Evolutionary conservation across 2,888 invertebrate genomes (phyloP).

Genomic region (Campoplex nolae): DNA sequence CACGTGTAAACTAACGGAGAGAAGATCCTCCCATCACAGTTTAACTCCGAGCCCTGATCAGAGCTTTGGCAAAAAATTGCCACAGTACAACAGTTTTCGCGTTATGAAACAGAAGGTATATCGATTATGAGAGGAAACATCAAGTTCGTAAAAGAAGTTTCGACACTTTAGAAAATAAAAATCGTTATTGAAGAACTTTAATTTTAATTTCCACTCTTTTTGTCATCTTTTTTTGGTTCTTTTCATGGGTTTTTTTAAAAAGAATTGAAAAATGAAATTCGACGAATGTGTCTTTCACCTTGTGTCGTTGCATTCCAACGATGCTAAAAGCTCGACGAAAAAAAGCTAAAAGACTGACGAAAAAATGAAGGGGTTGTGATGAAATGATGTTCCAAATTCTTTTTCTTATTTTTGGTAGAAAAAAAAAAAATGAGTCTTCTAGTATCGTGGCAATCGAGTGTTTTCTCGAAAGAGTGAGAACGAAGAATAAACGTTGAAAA

Average conservation of each 20-base stretch:
- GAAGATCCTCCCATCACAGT: conserved; percentile 77
- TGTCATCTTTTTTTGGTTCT: too few relatives aligned
- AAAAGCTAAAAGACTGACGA: too few relatives aligned
- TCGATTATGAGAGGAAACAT: background rate
- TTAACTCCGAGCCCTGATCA: conserved; percentile 80
- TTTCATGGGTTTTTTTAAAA: too few relatives aligned
- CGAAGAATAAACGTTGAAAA: background rate
- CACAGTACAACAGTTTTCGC: conserved; percentile 82
- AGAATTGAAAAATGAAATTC: too few relatives aligned
- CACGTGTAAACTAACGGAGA: conserved; percentile 71
- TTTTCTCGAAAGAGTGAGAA: background rate
- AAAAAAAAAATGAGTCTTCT: background rate
- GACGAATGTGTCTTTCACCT: too few relatives aligned
- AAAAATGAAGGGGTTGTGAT: background rate
- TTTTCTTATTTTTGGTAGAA: background rate
- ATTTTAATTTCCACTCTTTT: background rate
- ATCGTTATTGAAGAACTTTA: background rate
- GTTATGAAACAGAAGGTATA: conserved; percentile 83
- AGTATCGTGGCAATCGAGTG: too few relatives aligned
- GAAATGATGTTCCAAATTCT: background rate
- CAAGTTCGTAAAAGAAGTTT: background rate
- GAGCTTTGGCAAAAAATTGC: conserved; percentile 78
- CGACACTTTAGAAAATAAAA: background rate
- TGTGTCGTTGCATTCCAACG: too few relatives aligned
- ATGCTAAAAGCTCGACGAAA: too few relatives aligned